Base-by-base conservation (phyloP, 1,140 invertebrate genomes). In the Dinoponera quadriceps region DNA sequence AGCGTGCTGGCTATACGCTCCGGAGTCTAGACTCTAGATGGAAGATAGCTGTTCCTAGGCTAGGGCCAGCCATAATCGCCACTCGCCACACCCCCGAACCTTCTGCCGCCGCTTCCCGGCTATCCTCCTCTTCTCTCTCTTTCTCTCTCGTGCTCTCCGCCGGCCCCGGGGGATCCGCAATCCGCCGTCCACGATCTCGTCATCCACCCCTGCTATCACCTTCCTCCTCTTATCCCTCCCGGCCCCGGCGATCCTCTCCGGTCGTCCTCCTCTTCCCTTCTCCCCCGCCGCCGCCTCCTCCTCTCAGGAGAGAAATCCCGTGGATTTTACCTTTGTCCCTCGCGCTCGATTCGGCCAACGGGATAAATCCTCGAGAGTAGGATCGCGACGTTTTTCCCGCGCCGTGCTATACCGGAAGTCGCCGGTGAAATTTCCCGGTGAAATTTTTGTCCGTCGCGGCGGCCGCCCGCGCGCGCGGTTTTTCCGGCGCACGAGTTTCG, bases 51-150 rank as follows among this genome's bases (percentile, higher is more conserved):
- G 86, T 80, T 85, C 71, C 82, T 89, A 91, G 87, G 87, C 87
- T 89, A 88, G 88, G 49, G 85, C 87, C 87, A 91, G 90, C 88
- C 88, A 87, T 92, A 92, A 92, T 92, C 90, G 89, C 89, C 89
- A 89, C 88, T 91, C 86, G 90, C 91, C 88, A 90, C 89, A 89
- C 87, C 87, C 85, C 86, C 49, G 5, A 11, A 78, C 55, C 65
- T 44, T 69, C 68, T 69, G 49, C 13, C 75, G 54, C 27, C 60
- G 20, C 65, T 77, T 82, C 59, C 75, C 33, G 29, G 4, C 22
- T 63, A 65, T 62, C 44, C 48, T 20, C n/a, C 49, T 72, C 66
- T 38, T 38, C 57, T n/a, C 22, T 22, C 51, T 49, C 18, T 63
- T 20, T 51, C 25, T 20, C 20, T 73, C 38, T 11, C 59, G 22